These are phyloP conservation scores for Falcunculus frontatus DNA, from an alignment of 2,113 vertebrate genomes.

Conservation along the genomic window DNA sequence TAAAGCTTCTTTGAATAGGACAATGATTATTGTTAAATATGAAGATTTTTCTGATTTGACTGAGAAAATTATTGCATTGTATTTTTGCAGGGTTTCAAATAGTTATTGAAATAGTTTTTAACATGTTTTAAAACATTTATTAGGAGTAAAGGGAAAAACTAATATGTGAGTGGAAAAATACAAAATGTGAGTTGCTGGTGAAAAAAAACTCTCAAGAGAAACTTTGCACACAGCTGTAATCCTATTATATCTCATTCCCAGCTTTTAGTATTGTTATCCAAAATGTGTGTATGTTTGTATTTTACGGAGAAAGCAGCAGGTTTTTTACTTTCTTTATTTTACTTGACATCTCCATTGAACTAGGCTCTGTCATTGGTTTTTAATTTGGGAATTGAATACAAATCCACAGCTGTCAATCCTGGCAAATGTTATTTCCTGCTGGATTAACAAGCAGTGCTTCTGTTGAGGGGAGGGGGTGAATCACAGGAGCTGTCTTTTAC, in stretches of 20 bases:
- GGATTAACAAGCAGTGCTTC: slow-evolving; percentile 62
- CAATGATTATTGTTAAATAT: background rate
- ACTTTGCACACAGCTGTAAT: slow-evolving; percentile 19
- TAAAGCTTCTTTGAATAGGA: background rate
- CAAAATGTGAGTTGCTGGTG: background rate
- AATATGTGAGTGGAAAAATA: background rate
- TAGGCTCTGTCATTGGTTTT: slow-evolving; percentile 58
- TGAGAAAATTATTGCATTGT: background rate
- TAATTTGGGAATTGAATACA: slow-evolving; percentile 69
- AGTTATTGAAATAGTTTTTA: background rate
- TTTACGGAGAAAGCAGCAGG: slow-evolving; percentile 15
- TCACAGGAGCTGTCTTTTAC: slow-evolving; percentile 45
- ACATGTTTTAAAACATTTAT: background rate
- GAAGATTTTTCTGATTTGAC: background rate
- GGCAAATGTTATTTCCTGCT: slow-evolving; percentile 74
- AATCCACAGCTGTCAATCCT: slow-evolving; percentile 74
- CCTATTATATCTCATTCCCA: background rate
- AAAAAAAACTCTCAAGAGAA: background rate
- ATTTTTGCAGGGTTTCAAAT: background rate
- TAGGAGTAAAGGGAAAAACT: background rate
- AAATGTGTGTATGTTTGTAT: slow-evolving; percentile 34
- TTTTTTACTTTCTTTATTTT: slow-evolving; percentile 45
- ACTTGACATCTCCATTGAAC: slow-evolving; percentile 63
- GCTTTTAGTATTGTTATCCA: slow-evolving; percentile 19
- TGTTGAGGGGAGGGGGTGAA: slow-evolving; percentile 38